These are phyloP conservation scores for Lasioglossum figueresi DNA, from an alignment of 2,888 invertebrate species.

Conservation along the genomic window DNA sequence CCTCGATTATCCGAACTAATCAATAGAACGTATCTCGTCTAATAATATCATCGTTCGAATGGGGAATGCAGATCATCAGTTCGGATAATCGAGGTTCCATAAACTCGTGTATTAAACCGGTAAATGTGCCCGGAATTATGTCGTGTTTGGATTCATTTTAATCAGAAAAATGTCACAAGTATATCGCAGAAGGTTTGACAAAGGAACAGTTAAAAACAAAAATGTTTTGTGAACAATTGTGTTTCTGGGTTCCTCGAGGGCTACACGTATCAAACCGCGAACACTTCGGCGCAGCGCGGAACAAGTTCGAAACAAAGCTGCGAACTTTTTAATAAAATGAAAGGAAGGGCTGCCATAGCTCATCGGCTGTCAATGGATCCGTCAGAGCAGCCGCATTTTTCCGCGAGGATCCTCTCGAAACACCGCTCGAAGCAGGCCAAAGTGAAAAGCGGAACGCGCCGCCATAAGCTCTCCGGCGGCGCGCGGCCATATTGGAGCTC, in stretches of 20 bases:
- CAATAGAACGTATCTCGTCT: too few species aligned
- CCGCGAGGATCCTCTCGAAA: not conserved
- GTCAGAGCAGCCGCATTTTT: not conserved
- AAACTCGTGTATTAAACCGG: not conserved
- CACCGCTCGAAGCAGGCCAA: slow-evolving; percentile 13
- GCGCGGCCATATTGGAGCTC: slow-evolving; percentile 4
- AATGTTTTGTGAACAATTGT: not conserved
- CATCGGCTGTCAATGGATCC: slow-evolving; percentile 5
- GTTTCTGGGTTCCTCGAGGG: not conserved
- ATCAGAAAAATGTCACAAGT: not conserved
- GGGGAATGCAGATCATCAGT: too few species aligned
- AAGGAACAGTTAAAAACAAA: not conserved
- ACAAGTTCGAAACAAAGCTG: not conserved
- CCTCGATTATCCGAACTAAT: too few species aligned
- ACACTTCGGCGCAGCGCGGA: not conserved
- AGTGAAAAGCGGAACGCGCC: slow-evolving; percentile 8
- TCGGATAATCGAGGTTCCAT: too few species aligned
- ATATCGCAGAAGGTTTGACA: not conserved
- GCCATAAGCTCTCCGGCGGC: not conserved
- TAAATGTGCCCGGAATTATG: not conserved
- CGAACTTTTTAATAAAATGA: slow-evolving; percentile 1
- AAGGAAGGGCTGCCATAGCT: not conserved
- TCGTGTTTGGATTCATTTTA: not conserved
- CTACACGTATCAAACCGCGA: not conserved
- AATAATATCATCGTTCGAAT: too few species aligned